A percentile compares a stretch with the other conserved stretches of the same genome.
Conservation (phyloP, 1,140 invertebrate genomes). For the Orius laevigatus region DNA sequence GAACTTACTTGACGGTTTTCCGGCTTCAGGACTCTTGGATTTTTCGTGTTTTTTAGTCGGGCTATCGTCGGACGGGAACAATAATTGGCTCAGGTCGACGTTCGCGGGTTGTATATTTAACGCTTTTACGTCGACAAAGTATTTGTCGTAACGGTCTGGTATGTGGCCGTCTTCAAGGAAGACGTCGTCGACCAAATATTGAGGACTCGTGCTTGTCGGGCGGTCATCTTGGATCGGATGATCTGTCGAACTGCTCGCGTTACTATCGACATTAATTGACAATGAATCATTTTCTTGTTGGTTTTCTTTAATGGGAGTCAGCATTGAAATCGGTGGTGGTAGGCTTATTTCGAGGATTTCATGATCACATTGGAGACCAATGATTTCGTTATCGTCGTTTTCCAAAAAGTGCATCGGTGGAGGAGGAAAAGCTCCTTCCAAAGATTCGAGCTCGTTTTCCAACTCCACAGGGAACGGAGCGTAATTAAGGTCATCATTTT, state of each 20-base stretch:
- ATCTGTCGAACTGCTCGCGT: slow-evolving; percentile 9
- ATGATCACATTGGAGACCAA: slow-evolving; percentile 1
- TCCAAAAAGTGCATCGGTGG: slow-evolving; percentile 15
- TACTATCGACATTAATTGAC: slow-evolving; percentile 13
- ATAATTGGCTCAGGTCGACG: slow-evolving; percentile 10
- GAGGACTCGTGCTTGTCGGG: background rate
- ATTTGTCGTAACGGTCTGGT: slow-evolving; percentile 12
- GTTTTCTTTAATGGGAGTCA: slow-evolving; percentile 17
- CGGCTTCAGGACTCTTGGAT: background rate
- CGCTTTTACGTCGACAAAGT: slow-evolving; percentile 16
- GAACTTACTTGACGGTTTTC: slow-evolving; percentile 10
- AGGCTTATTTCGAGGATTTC: slow-evolving; percentile 9
- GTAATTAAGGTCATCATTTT: too few relatives aligned
- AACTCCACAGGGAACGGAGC: background rate
- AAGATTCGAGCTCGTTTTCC: slow-evolving; percentile 15
- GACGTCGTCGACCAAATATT: slow-evolving; percentile 9
- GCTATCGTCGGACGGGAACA: slow-evolving; percentile 10
- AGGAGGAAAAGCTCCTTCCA: slow-evolving; percentile 13
- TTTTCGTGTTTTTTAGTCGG: slow-evolving; percentile 1
- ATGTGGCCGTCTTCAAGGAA: slow-evolving; percentile 11
- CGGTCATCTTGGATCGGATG: background rate
- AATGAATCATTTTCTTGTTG: slow-evolving; percentile 14
- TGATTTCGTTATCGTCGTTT: slow-evolving; percentile 13
- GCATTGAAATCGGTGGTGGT: slow-evolving; percentile 15
- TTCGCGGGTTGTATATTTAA: slow-evolving; percentile 9